Base-by-base conservation (phyloP, 2,888 invertebrate species). In the Argyresthia goedartella region DNA sequence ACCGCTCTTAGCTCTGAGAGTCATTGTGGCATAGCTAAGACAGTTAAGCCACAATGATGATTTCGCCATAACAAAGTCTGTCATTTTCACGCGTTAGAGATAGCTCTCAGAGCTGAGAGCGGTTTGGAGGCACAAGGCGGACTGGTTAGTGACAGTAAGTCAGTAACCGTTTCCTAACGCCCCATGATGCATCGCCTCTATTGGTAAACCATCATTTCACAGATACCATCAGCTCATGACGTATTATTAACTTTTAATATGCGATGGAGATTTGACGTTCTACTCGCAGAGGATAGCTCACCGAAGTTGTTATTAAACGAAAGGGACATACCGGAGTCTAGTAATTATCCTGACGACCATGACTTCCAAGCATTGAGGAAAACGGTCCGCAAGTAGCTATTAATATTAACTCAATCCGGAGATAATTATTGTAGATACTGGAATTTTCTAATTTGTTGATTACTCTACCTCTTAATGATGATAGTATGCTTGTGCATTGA, bases 241-340 rank as follows among this genome's bases (percentile, higher is more conserved):
- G 42, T 25, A 42, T 50, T 42, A 50, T 50, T 50, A 47, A 47
- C 25, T 47, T n/a, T 25, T 47, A 47, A 33, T 47, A 50, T 6
- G 42, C 25, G 42, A 49, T 41, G 41, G 33, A 50, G 50, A 50
- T 50, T 42, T 41, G 39, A 49, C 36, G 35, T 13, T 35, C 8
- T 33, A 16, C 25, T 47, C 47, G 34, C 47, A 11, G 47, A 47
- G 34, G 34, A 34, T n/a, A 25, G 14, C 14, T 8, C 48, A n/a
- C 48, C n/a, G 25, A 47, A 9, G n/a, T 34, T 15, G 25, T 50
- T 50, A 50, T 50, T 50, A 50, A n/a, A 16, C 11, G 50, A 42
- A 34, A 47, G 33, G 42, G 50, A 50, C 50, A 50, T 13, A 9
- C 14, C 36, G 15, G 25, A 25, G 25, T 25, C 8, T 33, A 13